A percentile compares a stretch with the other conserved stretches of the same genome.
phyloP scores from a whole-genome alignment of 2,888 invertebrate genomes.

The Torymus tubicola region DNA sequence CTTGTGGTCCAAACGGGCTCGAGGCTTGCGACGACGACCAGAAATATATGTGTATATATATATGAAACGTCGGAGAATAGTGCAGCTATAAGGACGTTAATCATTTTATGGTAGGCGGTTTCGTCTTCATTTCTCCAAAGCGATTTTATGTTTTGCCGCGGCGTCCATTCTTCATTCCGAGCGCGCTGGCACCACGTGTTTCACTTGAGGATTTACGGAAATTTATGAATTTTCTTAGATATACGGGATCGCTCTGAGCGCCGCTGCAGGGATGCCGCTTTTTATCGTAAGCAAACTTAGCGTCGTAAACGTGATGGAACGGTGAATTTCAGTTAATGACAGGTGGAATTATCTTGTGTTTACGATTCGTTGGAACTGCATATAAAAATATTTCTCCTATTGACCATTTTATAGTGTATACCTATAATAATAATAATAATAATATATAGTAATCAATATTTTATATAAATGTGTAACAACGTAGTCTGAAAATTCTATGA shows the following conservation, averaged over 20 bases:
- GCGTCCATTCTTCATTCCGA: constrained; percentile 1
- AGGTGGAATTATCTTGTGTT: too few species aligned
- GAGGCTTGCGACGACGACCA: too few species aligned
- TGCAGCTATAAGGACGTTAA: constrained; percentile 35
- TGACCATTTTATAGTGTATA: too few species aligned
- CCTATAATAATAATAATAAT: too few species aligned
- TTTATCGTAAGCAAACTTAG: constrained; percentile 21
- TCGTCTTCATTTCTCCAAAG: constrained; percentile 25
- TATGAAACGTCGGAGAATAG: neutral
- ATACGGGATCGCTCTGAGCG: neutral
- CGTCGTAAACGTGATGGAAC: constrained; percentile 23
- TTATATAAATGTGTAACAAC: too few species aligned
- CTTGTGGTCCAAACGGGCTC: too few species aligned
- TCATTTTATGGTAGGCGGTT: constrained; percentile 44
- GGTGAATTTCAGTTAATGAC: neutral
- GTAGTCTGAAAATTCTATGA: too few species aligned
- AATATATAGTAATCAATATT: too few species aligned
- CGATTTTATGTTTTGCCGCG: constrained; percentile 1
- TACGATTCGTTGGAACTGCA: too few species aligned
- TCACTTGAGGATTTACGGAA: constrained; percentile 19
- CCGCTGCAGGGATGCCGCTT: neutral
- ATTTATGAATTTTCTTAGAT: constrained; percentile 34
- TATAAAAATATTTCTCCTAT: too few species aligned
- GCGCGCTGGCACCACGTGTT: neutral
- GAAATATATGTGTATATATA: too few species aligned